A percentile compares a stretch with the other conserved stretches of the same genome.
Conservation (phyloP, 2,113 vertebrate genomes). For the Romanogobio albipinnatus region DNA sequence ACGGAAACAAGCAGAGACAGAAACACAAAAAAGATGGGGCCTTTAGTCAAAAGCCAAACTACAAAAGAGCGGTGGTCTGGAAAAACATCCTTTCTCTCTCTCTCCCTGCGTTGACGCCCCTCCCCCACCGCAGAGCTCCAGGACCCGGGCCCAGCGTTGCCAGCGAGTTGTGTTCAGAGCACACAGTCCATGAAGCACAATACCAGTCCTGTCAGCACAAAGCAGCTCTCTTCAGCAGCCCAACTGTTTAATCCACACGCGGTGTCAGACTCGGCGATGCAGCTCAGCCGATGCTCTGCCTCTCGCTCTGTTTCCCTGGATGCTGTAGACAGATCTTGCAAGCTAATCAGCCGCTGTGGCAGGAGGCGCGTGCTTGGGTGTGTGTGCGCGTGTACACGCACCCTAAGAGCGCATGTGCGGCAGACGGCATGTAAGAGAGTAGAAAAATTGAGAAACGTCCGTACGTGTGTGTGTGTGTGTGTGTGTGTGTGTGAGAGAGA, state of each 20-base stretch:
- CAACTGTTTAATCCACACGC: slow-evolving; percentile 55
- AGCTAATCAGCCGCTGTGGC: slow-evolving; percentile 79
- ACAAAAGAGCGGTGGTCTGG: slow-evolving; percentile 61
- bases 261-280: slow-evolving; percentile 31
- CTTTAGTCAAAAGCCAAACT: slow-evolving; percentile 64
- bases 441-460: slow-evolving; percentile 52
- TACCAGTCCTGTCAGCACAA: slow-evolving; percentile 51
- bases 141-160: slow-evolving; percentile 75
- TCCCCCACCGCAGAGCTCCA: slow-evolving; percentile 75
- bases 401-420: slow-evolving; percentile 72
- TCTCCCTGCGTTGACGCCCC: slow-evolving; percentile 73
- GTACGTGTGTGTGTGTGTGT: slow-evolving; percentile 40
- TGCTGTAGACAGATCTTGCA: slow-evolving; percentile 78
- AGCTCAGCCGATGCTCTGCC: slow-evolving; percentile 60
- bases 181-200: slow-evolving; percentile 31
- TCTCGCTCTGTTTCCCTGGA: slow-evolving; percentile 74
- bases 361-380: slow-evolving; percentile 69
- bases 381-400: slow-evolving; percentile 47
- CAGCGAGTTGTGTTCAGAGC: slow-evolving; percentile 63
- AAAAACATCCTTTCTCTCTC: slow-evolving; percentile 70
- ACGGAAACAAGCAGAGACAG: slow-evolving; percentile 27
- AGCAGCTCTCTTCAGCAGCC: slow-evolving; percentile 52
- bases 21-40: slow-evolving; percentile 51
- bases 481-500: slow-evolving; percentile 28
- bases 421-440: slow-evolving; percentile 74